Percentiles rank a stretch among this genome's conserved stretches.
Conservation (phyloP, 2,888 invertebrate genomes). For the Drosophila koepferae region DNA sequence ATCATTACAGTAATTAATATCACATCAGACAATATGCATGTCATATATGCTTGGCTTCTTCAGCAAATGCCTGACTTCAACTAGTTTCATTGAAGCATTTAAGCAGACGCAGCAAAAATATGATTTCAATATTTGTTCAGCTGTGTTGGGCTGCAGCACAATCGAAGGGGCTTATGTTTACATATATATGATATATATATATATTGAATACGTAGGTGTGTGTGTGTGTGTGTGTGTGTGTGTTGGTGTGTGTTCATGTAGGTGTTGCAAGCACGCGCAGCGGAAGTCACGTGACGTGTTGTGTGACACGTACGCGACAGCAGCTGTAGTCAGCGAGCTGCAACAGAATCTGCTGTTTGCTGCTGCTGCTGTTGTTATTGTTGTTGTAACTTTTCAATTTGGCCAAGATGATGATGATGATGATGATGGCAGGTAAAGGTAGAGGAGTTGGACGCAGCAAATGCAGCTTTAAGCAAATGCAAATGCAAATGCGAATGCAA, state of each 20-base stretch:
- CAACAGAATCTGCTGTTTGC: slow-evolving; percentile 13
- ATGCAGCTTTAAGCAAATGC: slow-evolving; percentile 61
- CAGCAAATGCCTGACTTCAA: neutral
- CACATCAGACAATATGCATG: neutral
- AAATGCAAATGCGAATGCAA: slow-evolving; percentile 58
- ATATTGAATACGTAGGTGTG: neutral
- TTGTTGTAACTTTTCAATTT: slow-evolving; percentile 74
- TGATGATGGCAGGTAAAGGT: slow-evolving; percentile 1
- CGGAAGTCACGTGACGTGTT: slow-evolving; percentile 81
- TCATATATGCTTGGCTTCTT: neutral
- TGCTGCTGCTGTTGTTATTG: slow-evolving; percentile 34
- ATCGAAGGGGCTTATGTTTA: slow-evolving; percentile 6
- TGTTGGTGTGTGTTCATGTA: slow-evolving; percentile 23
- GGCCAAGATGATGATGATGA: slow-evolving; percentile 54
- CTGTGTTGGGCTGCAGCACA: slow-evolving; percentile 22
- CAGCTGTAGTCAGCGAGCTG: slow-evolving; percentile 39
- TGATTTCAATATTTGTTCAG: slow-evolving; percentile 59
- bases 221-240: neutral
- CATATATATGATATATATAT: neutral
- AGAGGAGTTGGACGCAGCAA: slow-evolving; percentile 9
- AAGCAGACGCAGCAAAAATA: slow-evolving; percentile 32
- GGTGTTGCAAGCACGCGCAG: slow-evolving; percentile 77
- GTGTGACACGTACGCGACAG: slow-evolving; percentile 78
- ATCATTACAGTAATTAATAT: neutral
- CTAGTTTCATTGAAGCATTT: slow-evolving; percentile 42